A percentile compares a stretch with the other conserved stretches of the same genome.
phyloP scores from a whole-genome alignment of 2,888 invertebrate species.

The Nomada fabriciana region DNA sequence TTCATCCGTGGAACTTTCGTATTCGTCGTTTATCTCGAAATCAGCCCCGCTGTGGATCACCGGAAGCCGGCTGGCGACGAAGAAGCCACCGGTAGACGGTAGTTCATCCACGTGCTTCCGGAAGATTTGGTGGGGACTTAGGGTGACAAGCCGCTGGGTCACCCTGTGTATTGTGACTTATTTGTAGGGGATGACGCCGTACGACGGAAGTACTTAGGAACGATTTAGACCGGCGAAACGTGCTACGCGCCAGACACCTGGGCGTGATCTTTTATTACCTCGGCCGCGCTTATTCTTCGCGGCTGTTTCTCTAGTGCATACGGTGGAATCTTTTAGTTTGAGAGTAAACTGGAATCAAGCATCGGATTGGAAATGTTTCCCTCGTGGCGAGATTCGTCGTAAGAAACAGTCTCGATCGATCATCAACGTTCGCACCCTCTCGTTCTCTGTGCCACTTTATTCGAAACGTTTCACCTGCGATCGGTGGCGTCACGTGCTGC shows the following conservation, averaged over 20 bases:
- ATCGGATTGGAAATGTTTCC: conserved; percentile 18
- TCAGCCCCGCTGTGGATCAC: conserved; percentile 18
- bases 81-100: background rate
- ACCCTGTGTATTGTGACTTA: conserved; percentile 25
- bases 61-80: background rate
- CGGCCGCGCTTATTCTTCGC: background rate
- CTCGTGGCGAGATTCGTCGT: conserved; percentile 15
- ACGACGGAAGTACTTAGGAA: conserved; percentile 11
- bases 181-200: background rate
- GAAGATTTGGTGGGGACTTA: conserved; percentile 30
- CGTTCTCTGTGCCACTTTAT: background rate
- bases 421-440: background rate
- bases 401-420: conserved; percentile 23
- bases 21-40: conserved; percentile 36
- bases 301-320: background rate
- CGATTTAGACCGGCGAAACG: conserved; percentile 11
- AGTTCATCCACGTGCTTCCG: conserved; percentile 24
- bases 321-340: conserved; percentile 1
- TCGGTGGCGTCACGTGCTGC: conserved; percentile 25
- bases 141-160: conserved; percentile 10
- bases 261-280: conserved; percentile 9
- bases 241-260: background rate
- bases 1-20: conserved; percentile 20
- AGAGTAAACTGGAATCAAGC: background rate
- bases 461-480: conserved; percentile 2